phyloP scores from a whole-genome alignment of 2,113 vertebrate genomes.

The Melanerpes formicivorus region DNA sequence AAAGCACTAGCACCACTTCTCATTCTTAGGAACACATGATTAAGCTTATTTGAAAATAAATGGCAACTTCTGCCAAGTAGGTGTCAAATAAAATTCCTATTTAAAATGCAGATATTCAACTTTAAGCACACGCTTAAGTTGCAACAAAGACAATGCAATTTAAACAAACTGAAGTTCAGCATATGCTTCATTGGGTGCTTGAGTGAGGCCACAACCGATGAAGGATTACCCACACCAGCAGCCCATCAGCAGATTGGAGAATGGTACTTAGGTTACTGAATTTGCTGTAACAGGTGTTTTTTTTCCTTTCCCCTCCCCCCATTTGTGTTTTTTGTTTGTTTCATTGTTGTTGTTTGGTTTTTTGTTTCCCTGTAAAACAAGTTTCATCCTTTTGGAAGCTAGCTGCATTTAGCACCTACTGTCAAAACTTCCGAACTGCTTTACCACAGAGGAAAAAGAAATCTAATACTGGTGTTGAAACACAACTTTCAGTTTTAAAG shows the following conservation, averaged over 20 bases:
- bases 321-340: too few relatives aligned
- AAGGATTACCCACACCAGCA: neutral
- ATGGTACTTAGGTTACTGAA: neutral
- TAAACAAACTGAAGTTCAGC: neutral
- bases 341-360: too few relatives aligned
- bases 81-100: neutral
- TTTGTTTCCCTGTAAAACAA: neutral
- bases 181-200: neutral
- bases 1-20: neutral
- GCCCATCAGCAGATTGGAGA: neutral
- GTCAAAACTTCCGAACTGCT: neutral
- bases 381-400: slow-evolving; percentile 10
- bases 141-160: neutral
- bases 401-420: slow-evolving; percentile 6
- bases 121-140: neutral
- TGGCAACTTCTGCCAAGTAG: slow-evolving; percentile 12
- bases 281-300: neutral
- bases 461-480: slow-evolving; percentile 28
- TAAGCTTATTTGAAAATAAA: slow-evolving; percentile 41
- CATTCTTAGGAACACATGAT: neutral
- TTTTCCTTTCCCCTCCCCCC: neutral
- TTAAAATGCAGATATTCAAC: slow-evolving; percentile 4
- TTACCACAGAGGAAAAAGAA: neutral
- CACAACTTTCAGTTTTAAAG: slow-evolving; percentile 28
- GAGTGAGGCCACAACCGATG: neutral